These are phyloP conservation scores for Coenonympha glycerion DNA, from an alignment of 2,888 invertebrate genomes.

Conservation along the genomic window DNA sequence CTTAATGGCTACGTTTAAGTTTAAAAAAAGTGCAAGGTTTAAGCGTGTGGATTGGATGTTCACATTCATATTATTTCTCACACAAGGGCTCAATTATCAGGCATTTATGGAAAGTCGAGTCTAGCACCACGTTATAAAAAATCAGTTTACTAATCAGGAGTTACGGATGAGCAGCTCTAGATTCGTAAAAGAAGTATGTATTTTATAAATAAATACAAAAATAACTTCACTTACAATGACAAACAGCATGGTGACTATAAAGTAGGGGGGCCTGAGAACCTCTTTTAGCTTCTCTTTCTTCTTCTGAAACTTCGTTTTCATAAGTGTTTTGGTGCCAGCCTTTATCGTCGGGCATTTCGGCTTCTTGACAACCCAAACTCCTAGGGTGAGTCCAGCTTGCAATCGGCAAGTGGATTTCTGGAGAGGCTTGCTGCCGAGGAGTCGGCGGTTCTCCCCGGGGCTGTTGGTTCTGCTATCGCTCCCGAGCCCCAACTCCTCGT, in stretches of 20 bases:
- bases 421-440: conserved; percentile 36
- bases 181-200: too few relatives aligned
- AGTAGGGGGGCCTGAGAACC: conserved; percentile 58
- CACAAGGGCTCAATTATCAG: too few relatives aligned
- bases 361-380: conserved; percentile 37
- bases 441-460: conserved; percentile 50
- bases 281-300: conserved; percentile 51
- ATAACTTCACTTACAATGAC: conserved; percentile 55
- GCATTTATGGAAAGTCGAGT: too few relatives aligned
- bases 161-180: too few relatives aligned
- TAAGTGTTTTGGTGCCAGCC: conserved; percentile 22
- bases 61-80: too few relatives aligned
- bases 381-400: conserved; percentile 53
- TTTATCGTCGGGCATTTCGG: conserved; percentile 33
- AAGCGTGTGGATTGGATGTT: too few relatives aligned
- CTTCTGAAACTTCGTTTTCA: conserved; percentile 52
- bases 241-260: conserved; percentile 57
- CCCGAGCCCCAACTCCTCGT: conserved; percentile 39
- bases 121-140: too few relatives aligned
- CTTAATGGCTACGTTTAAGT: too few relatives aligned
- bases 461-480: conserved; percentile 38
- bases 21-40: too few relatives aligned
- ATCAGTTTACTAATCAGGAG: too few relatives aligned
- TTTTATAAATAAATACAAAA: neutral
- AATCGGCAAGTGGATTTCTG: conserved; percentile 37